Conservation (phyloP, 2,113 vertebrate species). For the Dipodomys spectabilis region DNA sequence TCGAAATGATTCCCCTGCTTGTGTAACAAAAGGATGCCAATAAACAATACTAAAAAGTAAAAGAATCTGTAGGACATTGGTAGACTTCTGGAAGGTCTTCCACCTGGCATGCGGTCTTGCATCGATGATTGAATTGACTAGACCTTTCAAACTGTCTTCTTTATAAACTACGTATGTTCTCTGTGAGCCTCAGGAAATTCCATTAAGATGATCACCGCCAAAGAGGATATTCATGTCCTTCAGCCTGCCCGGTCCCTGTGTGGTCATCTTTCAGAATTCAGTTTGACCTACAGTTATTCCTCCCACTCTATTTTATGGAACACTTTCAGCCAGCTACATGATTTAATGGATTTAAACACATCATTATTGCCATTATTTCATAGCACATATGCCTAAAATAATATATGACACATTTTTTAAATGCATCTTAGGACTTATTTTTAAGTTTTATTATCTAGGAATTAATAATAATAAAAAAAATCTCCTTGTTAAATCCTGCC, state of each 20-base stretch:
- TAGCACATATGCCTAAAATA: constrained; percentile 77
- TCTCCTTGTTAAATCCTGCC: constrained; percentile 69
- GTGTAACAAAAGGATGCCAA: too few species aligned
- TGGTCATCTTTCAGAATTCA: constrained; percentile 71
- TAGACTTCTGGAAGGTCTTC: not conserved
- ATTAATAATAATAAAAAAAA: constrained; percentile 71
- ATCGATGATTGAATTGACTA: constrained; percentile 20
- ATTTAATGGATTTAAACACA: constrained; percentile 79
- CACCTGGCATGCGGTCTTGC: not conserved
- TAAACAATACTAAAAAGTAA: too few species aligned
- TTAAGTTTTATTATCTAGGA: constrained; percentile 76
- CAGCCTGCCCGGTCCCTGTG: constrained; percentile 61
- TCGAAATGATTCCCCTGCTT: too few species aligned
- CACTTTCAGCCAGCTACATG: constrained; percentile 70
- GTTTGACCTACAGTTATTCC: constrained; percentile 58
- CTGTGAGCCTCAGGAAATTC: constrained; percentile 62
- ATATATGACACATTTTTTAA: constrained; percentile 80
- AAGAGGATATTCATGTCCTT: constrained; percentile 33
- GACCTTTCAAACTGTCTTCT: not conserved
- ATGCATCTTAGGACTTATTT: constrained; percentile 78
- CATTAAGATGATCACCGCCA: constrained; percentile 64
- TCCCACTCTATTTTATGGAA: constrained; percentile 67
- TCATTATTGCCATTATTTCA: constrained; percentile 80
- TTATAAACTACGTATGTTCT: constrained; percentile 36
- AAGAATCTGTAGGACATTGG: not conserved